Base-by-base conservation (phyloP, 2,888 invertebrate species). In the Thelaira solivaga region DNA sequence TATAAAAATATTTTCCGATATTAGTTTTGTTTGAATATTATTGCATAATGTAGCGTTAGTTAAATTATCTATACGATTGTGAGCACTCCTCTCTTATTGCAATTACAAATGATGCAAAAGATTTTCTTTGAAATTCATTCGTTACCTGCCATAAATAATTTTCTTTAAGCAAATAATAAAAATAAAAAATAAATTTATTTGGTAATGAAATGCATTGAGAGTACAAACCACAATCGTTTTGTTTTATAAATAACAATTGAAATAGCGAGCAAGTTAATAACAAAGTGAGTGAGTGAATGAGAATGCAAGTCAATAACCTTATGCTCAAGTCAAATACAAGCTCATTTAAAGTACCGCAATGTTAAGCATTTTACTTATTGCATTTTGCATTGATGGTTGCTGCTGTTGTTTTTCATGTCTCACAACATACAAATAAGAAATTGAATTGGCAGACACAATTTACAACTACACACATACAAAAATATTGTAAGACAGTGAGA, bases 201-300 rank as follows among this genome's bases (percentile, higher is more conserved):
- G 11, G 4, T 18, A 57, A 39, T 1, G 5, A 47, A 47, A 34
- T 34, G 61, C 61, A 61, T 39, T 39, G 36, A 39, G 36, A 39
- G 13, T 39, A 39, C n/a, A n/a, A n/a, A n/a, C n/a, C n/a, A n/a
- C n/a, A n/a, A n/a, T n/a, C n/a, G n/a, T n/a, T n/a, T n/a, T n/a
- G n/a, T n/a, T n/a, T n/a, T n/a, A n/a, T n/a, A n/a, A n/a, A n/a
- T n/a, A n/a, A n/a, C n/a, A 39, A 39, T 2, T 34, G 10, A 34
- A 39, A 84, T 82, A 45, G 57, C 72, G 80, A 79, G 49, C 43
- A 53, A 68, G 51, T 65, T 41, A 62, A 55, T 39, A 64, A 84
- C 82, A 80, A 81, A 65, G 24, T 47, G 49, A 53, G 16, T 55
- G 8, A 16, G 31, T 22, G 13, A 16, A 11, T 13, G 18, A 47